A percentile compares a stretch with the other conserved stretches of the same genome.
Evolutionary conservation across 2,797 vertebrate species (phyloP).

Genomic region (Rhinatrema bivittatum): DNA sequence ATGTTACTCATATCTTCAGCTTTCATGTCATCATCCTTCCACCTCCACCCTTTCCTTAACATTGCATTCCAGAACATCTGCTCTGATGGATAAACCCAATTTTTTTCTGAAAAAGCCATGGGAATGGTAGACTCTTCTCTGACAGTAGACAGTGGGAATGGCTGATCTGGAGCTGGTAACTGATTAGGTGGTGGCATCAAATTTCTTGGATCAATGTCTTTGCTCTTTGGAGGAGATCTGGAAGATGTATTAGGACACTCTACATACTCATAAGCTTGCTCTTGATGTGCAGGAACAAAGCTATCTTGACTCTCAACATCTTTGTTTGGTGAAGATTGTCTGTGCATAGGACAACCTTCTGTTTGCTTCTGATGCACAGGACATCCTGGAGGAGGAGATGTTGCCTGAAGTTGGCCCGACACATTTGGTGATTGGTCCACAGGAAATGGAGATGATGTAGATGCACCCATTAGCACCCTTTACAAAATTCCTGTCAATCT

Average conservation of each 20-base stretch:
- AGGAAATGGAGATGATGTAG: conserved; percentile 46
- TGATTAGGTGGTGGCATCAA: conserved; percentile 97
- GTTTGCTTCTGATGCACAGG: conserved; percentile 63
- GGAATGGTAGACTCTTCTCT: conserved; percentile 90
- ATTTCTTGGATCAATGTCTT: conserved; percentile 80
- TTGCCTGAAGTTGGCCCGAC: neutral
- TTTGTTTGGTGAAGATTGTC: conserved; percentile 14
- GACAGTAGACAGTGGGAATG: conserved; percentile 63
- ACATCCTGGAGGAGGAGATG: conserved; percentile 49
- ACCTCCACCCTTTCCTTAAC: conserved; percentile 94
- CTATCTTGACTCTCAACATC: conserved; percentile 14
- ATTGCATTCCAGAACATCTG: conserved; percentile 99
- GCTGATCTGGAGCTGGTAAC: conserved; percentile 72
- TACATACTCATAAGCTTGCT: conserved; percentile 82
- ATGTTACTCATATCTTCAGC: conserved; percentile 78
- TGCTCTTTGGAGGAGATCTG: conserved; percentile 24
- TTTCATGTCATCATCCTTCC: conserved; percentile 81
- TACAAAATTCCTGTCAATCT: too few species aligned
- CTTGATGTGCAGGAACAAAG: conserved; percentile 74
- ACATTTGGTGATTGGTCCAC: conserved; percentile 34
- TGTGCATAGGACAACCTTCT: conserved; percentile 53
- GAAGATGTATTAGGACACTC: conserved; percentile 70
- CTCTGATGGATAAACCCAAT: too few species aligned
- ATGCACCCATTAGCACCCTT: conserved; percentile 60
- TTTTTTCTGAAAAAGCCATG: conserved; percentile 62